Conservation (phyloP, 2,797 vertebrate species). For the Crocidura indochinensis region DNA sequence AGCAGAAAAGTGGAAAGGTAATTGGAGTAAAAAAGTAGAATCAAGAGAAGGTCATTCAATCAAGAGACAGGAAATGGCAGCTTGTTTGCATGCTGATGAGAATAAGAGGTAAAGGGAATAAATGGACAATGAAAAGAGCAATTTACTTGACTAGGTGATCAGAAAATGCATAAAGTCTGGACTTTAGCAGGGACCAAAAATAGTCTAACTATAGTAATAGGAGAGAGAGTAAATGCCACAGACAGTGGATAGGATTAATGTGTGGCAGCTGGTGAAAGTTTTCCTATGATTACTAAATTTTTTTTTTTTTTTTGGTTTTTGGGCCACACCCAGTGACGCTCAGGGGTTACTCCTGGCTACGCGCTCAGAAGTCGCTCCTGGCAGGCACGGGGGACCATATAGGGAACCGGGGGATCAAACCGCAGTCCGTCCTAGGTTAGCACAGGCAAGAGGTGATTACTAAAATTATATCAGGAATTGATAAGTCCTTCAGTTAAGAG, state of each 20-base stretch:
- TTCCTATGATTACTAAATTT: constrained; percentile 23
- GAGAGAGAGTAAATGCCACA: constrained; percentile 19
- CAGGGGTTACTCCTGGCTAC: too few relatives aligned
- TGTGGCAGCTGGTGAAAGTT: background rate
- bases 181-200: constrained; percentile 20
- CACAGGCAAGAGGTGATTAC: too few relatives aligned
- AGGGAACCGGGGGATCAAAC: too few relatives aligned
- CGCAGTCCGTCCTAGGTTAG: too few relatives aligned
- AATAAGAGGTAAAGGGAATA: constrained; percentile 1
- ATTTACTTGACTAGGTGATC: constrained; percentile 26
- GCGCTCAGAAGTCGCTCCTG: too few relatives aligned
- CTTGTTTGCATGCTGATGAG: constrained; percentile 3
- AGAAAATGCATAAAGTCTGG: background rate
- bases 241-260: background rate
- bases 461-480: constrained; percentile 42
- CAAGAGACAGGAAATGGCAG: constrained; percentile 23
- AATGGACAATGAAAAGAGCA: constrained; percentile 9
- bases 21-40: constrained; percentile 23
- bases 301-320: too few relatives aligned
- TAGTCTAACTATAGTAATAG: background rate
- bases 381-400: too few relatives aligned
- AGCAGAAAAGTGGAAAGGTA: constrained; percentile 1
- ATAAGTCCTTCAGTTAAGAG: constrained; percentile 19
- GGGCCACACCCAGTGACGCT: too few relatives aligned
- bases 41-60: constrained; percentile 17